phyloP scores from a whole-genome alignment of 1,140 invertebrate genomes.

The Proales similis region DNA sequence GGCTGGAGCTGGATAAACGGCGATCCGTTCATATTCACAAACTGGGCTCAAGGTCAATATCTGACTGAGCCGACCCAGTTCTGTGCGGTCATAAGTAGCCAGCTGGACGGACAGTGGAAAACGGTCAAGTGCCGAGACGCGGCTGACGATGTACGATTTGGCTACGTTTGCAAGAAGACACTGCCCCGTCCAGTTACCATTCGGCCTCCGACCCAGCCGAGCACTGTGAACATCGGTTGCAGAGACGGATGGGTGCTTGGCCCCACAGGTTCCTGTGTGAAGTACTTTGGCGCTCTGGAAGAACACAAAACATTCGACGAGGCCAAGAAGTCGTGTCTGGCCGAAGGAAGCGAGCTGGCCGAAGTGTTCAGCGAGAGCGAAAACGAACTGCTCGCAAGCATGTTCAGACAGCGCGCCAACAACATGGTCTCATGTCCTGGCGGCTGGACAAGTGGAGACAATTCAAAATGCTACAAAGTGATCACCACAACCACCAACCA shows the following conservation, averaged over 20 bases:
- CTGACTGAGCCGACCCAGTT: slow-evolving; percentile 30
- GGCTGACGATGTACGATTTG: slow-evolving; percentile 19
- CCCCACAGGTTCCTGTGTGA: slow-evolving; percentile 4
- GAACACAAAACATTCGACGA: slow-evolving; percentile 35
- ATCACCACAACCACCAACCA: neutral
- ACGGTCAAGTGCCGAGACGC: slow-evolving; percentile 19
- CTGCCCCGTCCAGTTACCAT: neutral
- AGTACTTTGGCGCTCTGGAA: slow-evolving; percentile 8
- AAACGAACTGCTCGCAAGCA: slow-evolving; percentile 18
- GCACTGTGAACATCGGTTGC: slow-evolving; percentile 10
- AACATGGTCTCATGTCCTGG: neutral
- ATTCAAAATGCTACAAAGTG: slow-evolving; percentile 13
- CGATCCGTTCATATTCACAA: slow-evolving; percentile 30
- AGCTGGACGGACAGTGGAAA: slow-evolving; percentile 33
- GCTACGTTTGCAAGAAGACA: slow-evolving; percentile 18
- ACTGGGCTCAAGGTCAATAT: slow-evolving; percentile 31
- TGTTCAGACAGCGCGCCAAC: neutral
- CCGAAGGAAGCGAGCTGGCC: neutral
- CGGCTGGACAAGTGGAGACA: slow-evolving; percentile 12
- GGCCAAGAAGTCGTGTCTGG: slow-evolving; percentile 17
- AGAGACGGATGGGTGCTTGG: slow-evolving; percentile 3
- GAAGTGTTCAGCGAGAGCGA: slow-evolving; percentile 29
- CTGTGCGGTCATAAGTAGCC: slow-evolving; percentile 17
- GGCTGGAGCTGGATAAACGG: slow-evolving; percentile 27
- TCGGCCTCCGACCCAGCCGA: neutral